Evolutionary conservation across 2,797 vertebrate genomes (phyloP).

Genomic region (Adrianichthys oophorus): DNA sequence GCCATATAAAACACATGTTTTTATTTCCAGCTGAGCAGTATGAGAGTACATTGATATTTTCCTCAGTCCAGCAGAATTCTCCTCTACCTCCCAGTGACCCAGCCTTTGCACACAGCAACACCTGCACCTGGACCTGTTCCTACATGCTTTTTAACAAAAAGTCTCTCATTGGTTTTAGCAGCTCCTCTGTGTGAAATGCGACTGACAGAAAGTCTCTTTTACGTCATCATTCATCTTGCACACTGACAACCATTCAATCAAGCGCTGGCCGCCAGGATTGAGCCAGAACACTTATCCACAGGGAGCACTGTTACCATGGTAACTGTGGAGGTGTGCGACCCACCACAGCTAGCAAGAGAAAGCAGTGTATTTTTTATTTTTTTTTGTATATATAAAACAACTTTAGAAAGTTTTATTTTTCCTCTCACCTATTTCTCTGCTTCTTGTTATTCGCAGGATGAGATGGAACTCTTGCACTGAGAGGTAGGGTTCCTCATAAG

Average conservation of each 20-base stretch:
- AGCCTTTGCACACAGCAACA: constrained; percentile 23
- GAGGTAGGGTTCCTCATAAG: no score
- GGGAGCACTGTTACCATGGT: constrained; percentile 69
- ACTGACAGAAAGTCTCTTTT: constrained; percentile 44
- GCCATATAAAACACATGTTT: constrained; percentile 30
- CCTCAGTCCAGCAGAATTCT: constrained; percentile 38
- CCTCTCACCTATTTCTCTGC: no score
- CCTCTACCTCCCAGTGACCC: constrained; percentile 32
- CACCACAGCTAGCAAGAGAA: constrained; percentile 47
- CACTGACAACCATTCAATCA: constrained; percentile 74
- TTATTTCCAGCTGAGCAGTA: constrained; percentile 24
- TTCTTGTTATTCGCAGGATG: no score
- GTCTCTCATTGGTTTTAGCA: constrained; percentile 41
- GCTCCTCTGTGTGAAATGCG: constrained; percentile 45
- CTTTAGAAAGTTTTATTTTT: not conserved
- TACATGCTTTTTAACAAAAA: constrained; percentile 3
- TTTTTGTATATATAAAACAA: not conserved
- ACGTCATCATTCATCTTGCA: constrained; percentile 60
- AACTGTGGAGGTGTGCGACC: constrained; percentile 59
- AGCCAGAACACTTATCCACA: constrained; percentile 48
- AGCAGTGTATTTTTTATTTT: constrained; percentile 25
- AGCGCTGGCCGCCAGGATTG: constrained; percentile 54
- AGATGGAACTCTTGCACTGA: no score
- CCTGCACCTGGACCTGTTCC: constrained; percentile 11
- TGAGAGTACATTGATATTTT: constrained; percentile 52